A percentile compares a stretch with the other conserved stretches of the same genome.
phyloP scores from a whole-genome alignment of 2,888 invertebrate species.

The Erebia ligea region DNA sequence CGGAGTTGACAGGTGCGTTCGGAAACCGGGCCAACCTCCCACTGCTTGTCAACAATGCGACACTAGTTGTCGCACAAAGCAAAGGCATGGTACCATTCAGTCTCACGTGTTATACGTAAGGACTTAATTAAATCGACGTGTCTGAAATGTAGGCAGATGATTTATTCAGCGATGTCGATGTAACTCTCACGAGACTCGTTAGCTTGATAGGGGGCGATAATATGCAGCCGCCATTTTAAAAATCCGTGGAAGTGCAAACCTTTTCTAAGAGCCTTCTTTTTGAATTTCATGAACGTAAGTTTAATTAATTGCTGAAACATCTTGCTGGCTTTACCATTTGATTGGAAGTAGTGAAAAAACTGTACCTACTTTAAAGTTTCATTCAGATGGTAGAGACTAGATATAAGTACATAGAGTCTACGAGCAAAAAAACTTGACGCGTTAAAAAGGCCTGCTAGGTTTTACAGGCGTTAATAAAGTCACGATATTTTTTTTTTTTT shows the following conservation, averaged over 20 bases:
- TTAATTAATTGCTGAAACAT: neutral
- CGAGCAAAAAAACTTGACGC: neutral
- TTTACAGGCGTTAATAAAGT: neutral
- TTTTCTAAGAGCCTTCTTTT: slow-evolving; percentile 5
- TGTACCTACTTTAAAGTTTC: no score
- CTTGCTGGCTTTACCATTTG: neutral
- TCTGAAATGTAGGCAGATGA: slow-evolving; percentile 69
- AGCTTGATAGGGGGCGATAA: slow-evolving; percentile 4
- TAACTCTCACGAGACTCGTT: slow-evolving; percentile 45
- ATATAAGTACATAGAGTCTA: no score
- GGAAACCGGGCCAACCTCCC: slow-evolving; percentile 72
- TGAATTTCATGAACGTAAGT: neutral
- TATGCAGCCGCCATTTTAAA: slow-evolving; percentile 15
- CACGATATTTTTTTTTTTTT: no score
- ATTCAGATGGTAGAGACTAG: no score
- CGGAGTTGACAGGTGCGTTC: slow-evolving; percentile 73
- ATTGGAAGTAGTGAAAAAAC: neutral
- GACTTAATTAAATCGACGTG: slow-evolving; percentile 79
- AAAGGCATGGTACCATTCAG: slow-evolving; percentile 61
- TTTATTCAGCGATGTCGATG: slow-evolving; percentile 55
- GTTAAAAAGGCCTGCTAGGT: neutral
- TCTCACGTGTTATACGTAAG: slow-evolving; percentile 71
- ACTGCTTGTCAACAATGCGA: slow-evolving; percentile 75
- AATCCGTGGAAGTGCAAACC: slow-evolving; percentile 30
- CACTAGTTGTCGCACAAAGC: slow-evolving; percentile 54